Evolutionary conservation across 2,797 vertebrate genomes (phyloP).

Genomic region (Squalus acanthias): DNA sequence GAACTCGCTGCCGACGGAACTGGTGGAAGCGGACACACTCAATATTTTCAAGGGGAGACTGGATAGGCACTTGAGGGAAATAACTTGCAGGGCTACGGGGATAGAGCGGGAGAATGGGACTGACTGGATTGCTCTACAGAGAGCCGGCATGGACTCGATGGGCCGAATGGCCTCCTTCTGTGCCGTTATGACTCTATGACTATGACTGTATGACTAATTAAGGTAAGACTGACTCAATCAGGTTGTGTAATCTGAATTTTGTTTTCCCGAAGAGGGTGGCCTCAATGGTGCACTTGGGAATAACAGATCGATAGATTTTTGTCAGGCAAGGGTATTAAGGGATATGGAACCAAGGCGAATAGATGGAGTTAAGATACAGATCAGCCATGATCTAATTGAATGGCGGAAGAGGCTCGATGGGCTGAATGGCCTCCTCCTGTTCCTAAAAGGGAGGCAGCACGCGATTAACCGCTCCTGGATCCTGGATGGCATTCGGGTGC

Average conservation of each 20-base stretch:
- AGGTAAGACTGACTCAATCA: background rate
- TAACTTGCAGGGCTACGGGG: too few species aligned
- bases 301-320: background rate
- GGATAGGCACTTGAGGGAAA: too few species aligned
- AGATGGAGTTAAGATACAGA: background rate
- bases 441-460: background rate
- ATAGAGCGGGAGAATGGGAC: too few species aligned
- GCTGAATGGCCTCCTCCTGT: background rate
- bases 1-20: too few species aligned
- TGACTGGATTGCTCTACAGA: too few species aligned
- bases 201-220: background rate
- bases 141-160: too few species aligned
- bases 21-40: too few species aligned
- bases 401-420: background rate
- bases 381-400: background rate
- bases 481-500: background rate
- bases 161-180: too few species aligned
- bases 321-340: background rate
- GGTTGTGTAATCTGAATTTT: background rate
- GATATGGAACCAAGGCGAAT: background rate
- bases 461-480: background rate
- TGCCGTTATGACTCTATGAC: too few species aligned
- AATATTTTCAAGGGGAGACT: too few species aligned
- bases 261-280: background rate
- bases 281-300: background rate